A percentile compares a stretch with the other conserved stretches of the same genome.
Evolutionary conservation across 2,888 invertebrate genomes (phyloP).

Genomic region (Hyposoter dolosus): DNA sequence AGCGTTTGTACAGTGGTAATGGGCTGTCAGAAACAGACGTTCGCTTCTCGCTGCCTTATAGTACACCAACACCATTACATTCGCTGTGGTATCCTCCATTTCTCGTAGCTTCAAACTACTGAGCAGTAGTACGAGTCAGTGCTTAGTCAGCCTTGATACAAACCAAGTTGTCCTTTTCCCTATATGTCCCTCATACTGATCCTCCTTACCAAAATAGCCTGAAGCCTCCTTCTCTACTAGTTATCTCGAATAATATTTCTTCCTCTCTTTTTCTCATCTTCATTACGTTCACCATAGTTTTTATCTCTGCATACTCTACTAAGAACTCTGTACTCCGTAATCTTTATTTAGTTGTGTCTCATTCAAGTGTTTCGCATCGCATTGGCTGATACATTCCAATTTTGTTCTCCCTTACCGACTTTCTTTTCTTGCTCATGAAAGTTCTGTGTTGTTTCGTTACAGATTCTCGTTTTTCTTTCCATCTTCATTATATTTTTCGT

Average conservation of each 20-base stretch:
- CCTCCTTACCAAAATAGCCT: conserved; percentile 14
- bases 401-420: no score
- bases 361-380: neutral
- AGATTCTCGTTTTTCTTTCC: neutral
- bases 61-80: conserved; percentile 79
- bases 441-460: no score
- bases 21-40: conserved; percentile 83
- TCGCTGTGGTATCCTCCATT: conserved; percentile 62
- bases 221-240: conserved; percentile 17
- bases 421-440: no score
- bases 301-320: neutral
- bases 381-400: neutral
- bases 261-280: neutral
- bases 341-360: neutral
- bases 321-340: neutral
- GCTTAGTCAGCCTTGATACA: conserved; percentile 58
- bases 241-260: conserved; percentile 34
- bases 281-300: neutral
- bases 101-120: conserved; percentile 26
- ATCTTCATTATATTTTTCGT: neutral
- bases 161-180: conserved; percentile 57
- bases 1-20: conserved; percentile 83
- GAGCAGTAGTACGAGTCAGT: conserved; percentile 56
- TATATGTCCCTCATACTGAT: conserved; percentile 35
- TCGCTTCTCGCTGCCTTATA: conserved; percentile 79